These are phyloP conservation scores for Aleiodes testaceus DNA, from an alignment of 2,888 invertebrate species.

Conservation along the genomic window DNA sequence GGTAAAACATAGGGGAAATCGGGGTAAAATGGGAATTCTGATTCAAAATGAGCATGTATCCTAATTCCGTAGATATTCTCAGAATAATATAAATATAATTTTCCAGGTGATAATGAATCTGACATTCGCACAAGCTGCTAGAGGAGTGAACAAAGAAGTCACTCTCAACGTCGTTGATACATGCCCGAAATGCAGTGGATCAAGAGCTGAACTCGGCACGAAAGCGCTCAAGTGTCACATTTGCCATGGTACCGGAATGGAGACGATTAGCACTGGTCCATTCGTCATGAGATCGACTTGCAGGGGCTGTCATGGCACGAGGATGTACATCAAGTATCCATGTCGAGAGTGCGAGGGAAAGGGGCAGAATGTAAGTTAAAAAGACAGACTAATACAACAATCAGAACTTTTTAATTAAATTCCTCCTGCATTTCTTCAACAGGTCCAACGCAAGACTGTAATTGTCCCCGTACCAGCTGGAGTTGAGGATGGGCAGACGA, in stretches of 20 bases:
- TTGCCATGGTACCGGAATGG: conserved; percentile 98
- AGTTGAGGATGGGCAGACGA: conserved; percentile 97
- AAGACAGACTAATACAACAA: no score
- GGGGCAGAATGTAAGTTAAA: conserved; percentile 82
- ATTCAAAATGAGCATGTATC: no score
- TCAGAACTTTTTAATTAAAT: not conserved
- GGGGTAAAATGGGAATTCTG: no score
- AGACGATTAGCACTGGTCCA: conserved; percentile 91
- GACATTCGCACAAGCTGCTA: conserved; percentile 94
- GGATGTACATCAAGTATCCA: conserved; percentile 91
- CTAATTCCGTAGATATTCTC: no score
- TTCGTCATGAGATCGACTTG: conserved; percentile 98
- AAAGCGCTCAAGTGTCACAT: conserved; percentile 90
- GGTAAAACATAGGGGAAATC: conserved; percentile 73
- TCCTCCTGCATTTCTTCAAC: conserved; percentile 20
- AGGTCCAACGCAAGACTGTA: conserved; percentile 89
- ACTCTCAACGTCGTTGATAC: conserved; percentile 93
- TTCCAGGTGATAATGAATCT: conserved; percentile 87
- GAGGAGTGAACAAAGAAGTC: conserved; percentile 96
- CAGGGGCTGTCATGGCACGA: conserved; percentile 89
- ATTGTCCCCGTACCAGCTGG: conserved; percentile 96
- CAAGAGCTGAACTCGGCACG: conserved; percentile 92
- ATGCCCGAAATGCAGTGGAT: conserved; percentile 91
- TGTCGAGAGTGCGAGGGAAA: conserved; percentile 95
- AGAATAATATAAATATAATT: not conserved